Evolutionary conservation across 2,113 vertebrate genomes (phyloP).

Genomic region (Castor canadensis): DNA sequence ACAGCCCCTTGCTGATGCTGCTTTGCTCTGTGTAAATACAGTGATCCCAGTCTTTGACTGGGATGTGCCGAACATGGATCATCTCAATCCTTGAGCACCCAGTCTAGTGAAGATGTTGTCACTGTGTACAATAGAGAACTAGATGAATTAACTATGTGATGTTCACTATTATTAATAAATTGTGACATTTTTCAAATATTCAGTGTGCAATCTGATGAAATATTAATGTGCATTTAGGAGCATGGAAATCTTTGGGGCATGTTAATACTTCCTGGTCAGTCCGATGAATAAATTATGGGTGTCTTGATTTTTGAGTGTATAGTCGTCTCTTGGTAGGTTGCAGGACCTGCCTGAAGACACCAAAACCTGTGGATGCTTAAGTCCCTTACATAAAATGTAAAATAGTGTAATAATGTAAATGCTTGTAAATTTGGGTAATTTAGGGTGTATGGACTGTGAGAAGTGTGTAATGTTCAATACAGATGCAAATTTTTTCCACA

Average conservation of each 20-base stretch:
- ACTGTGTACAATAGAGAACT: conserved; percentile 57
- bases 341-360: neutral
- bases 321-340: neutral
- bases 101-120: conserved; percentile 57
- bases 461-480: neutral
- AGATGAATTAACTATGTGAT: conserved; percentile 68
- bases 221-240: neutral
- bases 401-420: neutral
- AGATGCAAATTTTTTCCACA: neutral
- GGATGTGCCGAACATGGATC: neutral
- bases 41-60: neutral
- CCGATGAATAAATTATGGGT: neutral
- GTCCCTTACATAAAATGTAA: too few species aligned
- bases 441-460: neutral
- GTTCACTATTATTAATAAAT: conserved; percentile 77
- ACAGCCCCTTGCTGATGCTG: neutral
- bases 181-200: conserved; percentile 68
- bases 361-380: neutral
- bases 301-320: neutral
- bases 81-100: conserved; percentile 44
- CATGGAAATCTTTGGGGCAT: neutral
- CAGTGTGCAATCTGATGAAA: conserved; percentile 13
- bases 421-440: neutral
- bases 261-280: neutral
- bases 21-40: conserved; percentile 37